A percentile compares a stretch with the other conserved stretches of the same genome.
These are phyloP conservation scores for Paracentrotus lividus DNA, from an alignment of 53 echinoderm and acorn worm genomes.

Conservation along the genomic window DNA sequence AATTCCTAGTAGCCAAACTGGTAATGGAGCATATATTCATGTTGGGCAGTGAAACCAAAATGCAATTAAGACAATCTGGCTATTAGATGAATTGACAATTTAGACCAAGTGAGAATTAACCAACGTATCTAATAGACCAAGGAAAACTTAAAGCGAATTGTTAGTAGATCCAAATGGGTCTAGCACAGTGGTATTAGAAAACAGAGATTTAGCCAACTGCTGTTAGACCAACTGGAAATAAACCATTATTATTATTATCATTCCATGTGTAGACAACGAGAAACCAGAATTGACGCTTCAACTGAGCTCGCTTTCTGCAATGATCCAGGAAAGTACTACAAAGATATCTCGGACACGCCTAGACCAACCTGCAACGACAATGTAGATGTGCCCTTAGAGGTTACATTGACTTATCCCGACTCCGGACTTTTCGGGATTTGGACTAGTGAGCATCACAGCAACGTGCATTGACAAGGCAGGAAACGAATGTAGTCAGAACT, in stretches of 20 bases:
- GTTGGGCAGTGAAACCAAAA: too few relatives aligned
- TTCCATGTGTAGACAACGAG: not conserved
- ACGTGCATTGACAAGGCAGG: not conserved
- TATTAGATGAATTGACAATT: too few relatives aligned
- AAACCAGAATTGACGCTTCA: not conserved
- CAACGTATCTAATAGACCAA: too few relatives aligned
- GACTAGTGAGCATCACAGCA: conserved; percentile 29
- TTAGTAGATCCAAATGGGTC: too few relatives aligned
- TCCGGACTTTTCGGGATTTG: not conserved
- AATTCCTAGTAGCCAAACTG: too few relatives aligned
- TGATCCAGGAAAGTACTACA: not conserved
- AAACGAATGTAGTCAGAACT: not conserved
- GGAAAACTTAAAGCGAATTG: too few relatives aligned
- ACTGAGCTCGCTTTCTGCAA: conserved; percentile 25
- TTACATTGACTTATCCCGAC: not conserved
- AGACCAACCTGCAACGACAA: not conserved
- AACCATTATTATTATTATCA: not conserved
- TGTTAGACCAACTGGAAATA: too few relatives aligned
- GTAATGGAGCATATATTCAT: too few relatives aligned
- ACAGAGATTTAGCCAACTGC: too few relatives aligned
- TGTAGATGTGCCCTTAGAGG: not conserved
- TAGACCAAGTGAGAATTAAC: too few relatives aligned
- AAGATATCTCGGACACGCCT: not conserved
- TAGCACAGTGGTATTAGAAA: too few relatives aligned
- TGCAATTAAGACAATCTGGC: too few relatives aligned